Base-by-base conservation (phyloP, 2,113 vertebrate species). In the Oreocharis arfaki region DNA sequence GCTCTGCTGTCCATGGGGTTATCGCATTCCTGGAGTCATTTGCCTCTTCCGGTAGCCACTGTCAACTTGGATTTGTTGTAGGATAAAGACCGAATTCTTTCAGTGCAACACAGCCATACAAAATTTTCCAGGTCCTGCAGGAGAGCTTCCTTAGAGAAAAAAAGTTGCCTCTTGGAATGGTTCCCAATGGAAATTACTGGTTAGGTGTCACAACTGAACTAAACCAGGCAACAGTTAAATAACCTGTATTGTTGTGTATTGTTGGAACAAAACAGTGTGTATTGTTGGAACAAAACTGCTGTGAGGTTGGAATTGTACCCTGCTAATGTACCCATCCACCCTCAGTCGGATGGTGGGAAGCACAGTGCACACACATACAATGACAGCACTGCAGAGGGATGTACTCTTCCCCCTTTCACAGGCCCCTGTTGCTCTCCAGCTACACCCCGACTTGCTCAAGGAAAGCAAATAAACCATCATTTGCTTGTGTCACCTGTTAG, bases 351-450 rank as follows among this genome's bases (percentile, higher is more conserved):
- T 21, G 52, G 5, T n/a, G 81, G 53, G 67, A 27, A 32, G 76
- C 4, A 3, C 80, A 7, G 30, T 5, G 59, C 32, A 28, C 28
- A 28, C 3, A 2, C 0, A 13, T 11, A 7, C 33, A 7, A 0
- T 16, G 70, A n/a, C 57, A 84, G 80, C 44, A 10, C 35, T 64
- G 35, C 47, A 68, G 22, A 64, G 37, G 26, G 19, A 11, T 20
- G 24, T 0, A 3, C 13, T 11, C 39, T 9, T 24, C 1, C 24
- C 22, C n/a, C 13, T 10, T 12, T 7, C 19, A 27, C 41, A 20
- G 30, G 18, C 56, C 7, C 23, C 35, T 24, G 6, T 5, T 55
- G 28, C 50, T 86, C 42, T 87, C 13, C 63, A 52, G 42, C 69
- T 47, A 46, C 42, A 63, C 78, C 23, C 23, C 12, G 20, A 57